Conservation (phyloP, 1,140 invertebrate species). For the Hydropsyche tenuis region DNA sequence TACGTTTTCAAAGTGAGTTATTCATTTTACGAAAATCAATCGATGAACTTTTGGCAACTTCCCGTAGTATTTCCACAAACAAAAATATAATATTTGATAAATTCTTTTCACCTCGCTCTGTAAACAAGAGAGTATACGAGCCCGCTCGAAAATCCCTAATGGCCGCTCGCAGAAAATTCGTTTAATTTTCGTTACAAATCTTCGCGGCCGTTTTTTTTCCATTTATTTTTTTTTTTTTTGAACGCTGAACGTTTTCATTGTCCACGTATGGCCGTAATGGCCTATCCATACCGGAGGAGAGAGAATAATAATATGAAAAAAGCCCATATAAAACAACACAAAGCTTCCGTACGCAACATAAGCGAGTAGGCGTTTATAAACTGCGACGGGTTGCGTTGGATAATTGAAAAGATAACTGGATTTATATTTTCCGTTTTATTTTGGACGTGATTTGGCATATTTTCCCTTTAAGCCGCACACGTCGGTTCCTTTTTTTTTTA, state of each 20-base stretch:
- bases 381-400: neutral
- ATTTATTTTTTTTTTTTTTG: neutral
- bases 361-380: conserved; percentile 15
- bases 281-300: neutral
- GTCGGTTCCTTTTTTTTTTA: neutral
- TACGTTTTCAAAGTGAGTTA: too few species aligned
- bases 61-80: too few species aligned
- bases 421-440: conserved; percentile 38
- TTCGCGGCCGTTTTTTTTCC: conserved; percentile 1
- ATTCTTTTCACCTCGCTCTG: too few species aligned
- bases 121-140: too few species aligned
- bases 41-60: too few species aligned
- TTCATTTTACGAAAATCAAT: too few species aligned
- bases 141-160: neutral
- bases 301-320: conserved; percentile 26
- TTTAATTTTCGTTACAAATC: conserved; percentile 21
- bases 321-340: conserved; percentile 20
- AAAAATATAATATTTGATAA: too few species aligned
- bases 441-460: conserved; percentile 37
- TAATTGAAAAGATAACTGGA: conserved; percentile 40
- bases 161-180: conserved; percentile 1
- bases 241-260: conserved; percentile 2
- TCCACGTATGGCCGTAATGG: conserved; percentile 22
- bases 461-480: conserved; percentile 29
- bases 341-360: too few species aligned